phyloP scores from a whole-genome alignment of 1,140 invertebrate genomes.

The Mamestra configurata region DNA sequence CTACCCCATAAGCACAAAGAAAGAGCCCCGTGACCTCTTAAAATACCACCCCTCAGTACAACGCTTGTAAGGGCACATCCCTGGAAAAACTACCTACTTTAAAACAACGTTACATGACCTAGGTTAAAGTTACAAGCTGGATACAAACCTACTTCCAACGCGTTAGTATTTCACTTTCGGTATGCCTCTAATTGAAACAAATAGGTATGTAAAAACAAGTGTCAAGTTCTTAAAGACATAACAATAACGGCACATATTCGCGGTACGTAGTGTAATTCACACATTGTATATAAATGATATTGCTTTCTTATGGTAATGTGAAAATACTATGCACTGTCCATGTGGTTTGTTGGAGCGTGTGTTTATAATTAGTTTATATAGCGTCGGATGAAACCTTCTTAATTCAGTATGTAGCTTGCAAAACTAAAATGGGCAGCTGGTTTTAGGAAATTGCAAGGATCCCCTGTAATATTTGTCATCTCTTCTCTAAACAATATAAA shows the following conservation, averaged over 20 bases:
- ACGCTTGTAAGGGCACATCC: no score
- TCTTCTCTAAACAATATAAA: no score
- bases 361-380: background rate
- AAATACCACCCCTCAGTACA: no score
- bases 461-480: no score
- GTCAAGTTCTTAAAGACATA: background rate
- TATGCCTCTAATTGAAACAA: background rate
- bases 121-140: background rate
- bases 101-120: background rate
- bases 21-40: no score
- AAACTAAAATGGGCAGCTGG: no score
- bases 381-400: background rate
- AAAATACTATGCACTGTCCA: background rate
- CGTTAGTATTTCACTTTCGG: background rate
- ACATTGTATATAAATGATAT: constrained; percentile 34
- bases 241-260: background rate
- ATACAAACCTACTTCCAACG: background rate
- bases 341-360: background rate
- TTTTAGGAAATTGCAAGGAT: no score
- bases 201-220: background rate
- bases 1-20: no score
- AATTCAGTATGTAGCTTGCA: no score
- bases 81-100: no score
- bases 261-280: constrained; percentile 19
- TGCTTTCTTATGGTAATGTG: constrained; percentile 46